Evolutionary conservation across 2,888 invertebrate genomes (phyloP).

Genomic region (Trisateles emortualis): DNA sequence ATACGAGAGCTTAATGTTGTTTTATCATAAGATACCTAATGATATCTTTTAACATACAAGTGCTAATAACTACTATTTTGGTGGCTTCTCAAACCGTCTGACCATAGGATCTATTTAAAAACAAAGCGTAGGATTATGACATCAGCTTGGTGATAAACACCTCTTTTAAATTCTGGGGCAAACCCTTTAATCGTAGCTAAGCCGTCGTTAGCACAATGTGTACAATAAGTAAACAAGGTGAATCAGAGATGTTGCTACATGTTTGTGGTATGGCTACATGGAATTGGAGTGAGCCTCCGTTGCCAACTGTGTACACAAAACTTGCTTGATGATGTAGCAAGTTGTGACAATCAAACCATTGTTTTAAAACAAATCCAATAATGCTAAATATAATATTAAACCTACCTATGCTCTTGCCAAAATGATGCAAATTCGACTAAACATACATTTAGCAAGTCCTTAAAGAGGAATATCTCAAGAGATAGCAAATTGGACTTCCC

Average conservation of each 20-base stretch:
- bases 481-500: constrained; percentile 49
- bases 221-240: constrained; percentile 64
- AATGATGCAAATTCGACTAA: neutral
- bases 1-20: constrained; percentile 11
- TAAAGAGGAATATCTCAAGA: constrained; percentile 18
- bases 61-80: constrained; percentile 38
- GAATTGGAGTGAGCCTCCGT: constrained; percentile 59
- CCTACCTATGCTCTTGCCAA: neutral
- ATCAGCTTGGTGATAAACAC: constrained; percentile 40
- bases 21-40: constrained; percentile 26
- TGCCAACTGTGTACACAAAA: constrained; percentile 70
- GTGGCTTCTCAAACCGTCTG: constrained; percentile 22
- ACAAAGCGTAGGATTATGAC: constrained; percentile 35
- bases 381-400: constrained; percentile 10
- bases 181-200: constrained; percentile 52
- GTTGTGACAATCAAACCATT: constrained; percentile 16
- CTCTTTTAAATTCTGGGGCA: constrained; percentile 49
- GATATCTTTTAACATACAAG: constrained; percentile 31
- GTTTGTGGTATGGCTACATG: constrained; percentile 59
- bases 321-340: constrained; percentile 23
- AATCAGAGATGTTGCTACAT: constrained; percentile 71
- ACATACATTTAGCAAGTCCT: constrained; percentile 8
- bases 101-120: constrained; percentile 17
- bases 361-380: constrained; percentile 27
- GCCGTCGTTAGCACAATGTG: constrained; percentile 46